These are phyloP conservation scores for Kradibia gibbosae DNA, from an alignment of 1,140 invertebrate species.

Conservation along the genomic window DNA sequence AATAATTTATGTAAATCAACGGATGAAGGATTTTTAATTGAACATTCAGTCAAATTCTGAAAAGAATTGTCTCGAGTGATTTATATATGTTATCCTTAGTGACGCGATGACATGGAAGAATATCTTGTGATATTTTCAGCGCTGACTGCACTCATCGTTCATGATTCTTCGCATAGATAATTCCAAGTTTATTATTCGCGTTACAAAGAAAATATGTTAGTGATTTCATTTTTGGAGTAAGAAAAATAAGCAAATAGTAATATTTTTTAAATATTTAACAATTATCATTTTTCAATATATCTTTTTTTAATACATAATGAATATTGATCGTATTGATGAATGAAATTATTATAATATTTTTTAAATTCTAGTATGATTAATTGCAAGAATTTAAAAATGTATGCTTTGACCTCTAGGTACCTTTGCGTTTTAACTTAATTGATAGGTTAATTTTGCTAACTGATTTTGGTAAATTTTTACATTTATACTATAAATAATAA, in stretches of 20 bases:
- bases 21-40: constrained; percentile 43
- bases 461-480: no score
- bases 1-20: constrained; percentile 39
- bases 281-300: not conserved
- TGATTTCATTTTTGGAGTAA: not conserved
- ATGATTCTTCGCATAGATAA: constrained; percentile 4
- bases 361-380: no score
- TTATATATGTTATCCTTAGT: not conserved
- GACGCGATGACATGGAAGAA: constrained; percentile 25
- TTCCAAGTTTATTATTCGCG: not conserved
- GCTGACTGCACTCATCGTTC: not conserved
- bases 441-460: no score
- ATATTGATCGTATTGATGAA: no score
- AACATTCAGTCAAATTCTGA: constrained; percentile 27
- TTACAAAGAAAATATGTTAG: not conserved
- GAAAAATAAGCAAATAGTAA: not conserved
- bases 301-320: not conserved
- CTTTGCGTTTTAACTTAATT: no score
- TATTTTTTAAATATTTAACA: not conserved
- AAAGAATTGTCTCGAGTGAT: constrained; percentile 13
- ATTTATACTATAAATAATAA: no score
- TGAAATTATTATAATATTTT: no score
- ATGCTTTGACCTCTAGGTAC: no score
- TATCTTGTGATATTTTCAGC: constrained; percentile 25
- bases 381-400: no score